A percentile compares a stretch with the other conserved stretches of the same genome.
These are phyloP conservation scores for Idaea dimidiata DNA, from an alignment of 2,888 invertebrate genomes.

Conservation along the genomic window DNA sequence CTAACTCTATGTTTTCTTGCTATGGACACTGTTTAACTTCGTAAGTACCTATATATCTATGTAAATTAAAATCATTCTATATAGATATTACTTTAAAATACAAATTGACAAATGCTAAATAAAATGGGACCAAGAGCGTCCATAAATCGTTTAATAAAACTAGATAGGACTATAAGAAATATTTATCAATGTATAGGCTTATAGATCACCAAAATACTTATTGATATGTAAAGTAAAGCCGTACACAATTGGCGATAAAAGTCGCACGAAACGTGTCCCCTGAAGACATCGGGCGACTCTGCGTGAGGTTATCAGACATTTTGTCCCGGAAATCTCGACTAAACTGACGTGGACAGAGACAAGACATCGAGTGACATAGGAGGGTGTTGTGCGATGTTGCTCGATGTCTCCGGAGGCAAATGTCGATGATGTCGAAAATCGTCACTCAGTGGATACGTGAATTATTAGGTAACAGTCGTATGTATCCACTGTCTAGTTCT, in stretches of 20 bases:
- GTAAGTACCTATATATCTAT: background rate
- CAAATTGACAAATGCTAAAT: slow-evolving; percentile 7
- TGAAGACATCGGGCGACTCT: too few relatives aligned
- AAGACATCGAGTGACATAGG: too few relatives aligned
- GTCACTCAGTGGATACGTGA: too few relatives aligned
- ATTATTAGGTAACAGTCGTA: too few relatives aligned
- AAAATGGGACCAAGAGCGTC: slow-evolving; percentile 19
- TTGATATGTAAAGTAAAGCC: background rate
- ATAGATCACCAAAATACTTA: background rate
- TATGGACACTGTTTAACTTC: background rate
- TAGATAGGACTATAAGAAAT: background rate
- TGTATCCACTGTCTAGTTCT: too few relatives aligned
- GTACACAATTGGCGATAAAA: background rate
- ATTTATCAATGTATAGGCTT: background rate
- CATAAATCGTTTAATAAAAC: slow-evolving; percentile 2
- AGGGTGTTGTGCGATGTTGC: too few relatives aligned
- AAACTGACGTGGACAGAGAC: too few relatives aligned
- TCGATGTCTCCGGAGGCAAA: too few relatives aligned
- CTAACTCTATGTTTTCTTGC: background rate
- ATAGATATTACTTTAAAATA: background rate
- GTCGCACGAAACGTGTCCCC: too few relatives aligned
- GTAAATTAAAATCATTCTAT: background rate
- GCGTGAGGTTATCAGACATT: too few relatives aligned
- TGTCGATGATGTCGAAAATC: too few relatives aligned
- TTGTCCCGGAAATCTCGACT: too few relatives aligned